Evolutionary conservation across 30 jellyfish, hydroid and myxozoan species (phyloP), one percentile per base, ranked within the genome.

Genomic region (Pseudorhiza aurosa): DNA sequence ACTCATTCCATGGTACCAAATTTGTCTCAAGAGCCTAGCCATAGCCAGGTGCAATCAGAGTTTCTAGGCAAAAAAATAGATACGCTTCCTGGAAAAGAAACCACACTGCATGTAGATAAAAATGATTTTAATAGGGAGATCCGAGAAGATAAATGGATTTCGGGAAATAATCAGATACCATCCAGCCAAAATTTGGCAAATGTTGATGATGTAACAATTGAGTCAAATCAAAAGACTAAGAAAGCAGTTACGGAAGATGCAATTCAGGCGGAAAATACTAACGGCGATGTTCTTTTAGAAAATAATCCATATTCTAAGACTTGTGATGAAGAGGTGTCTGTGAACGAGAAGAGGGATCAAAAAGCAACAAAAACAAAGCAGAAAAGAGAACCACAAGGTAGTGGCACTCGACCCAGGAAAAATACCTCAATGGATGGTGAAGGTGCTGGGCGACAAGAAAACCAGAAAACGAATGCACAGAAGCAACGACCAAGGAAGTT

Each of bases 211-310:
- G n/a, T n/a, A n/a, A n/a, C n/a, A n/a, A n/a, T n/a, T n/a, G n/a
- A n/a, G n/a, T n/a, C n/a, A n/a, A n/a, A n/a, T n/a, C n/a, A n/a
- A n/a, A n/a, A n/a, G n/a, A n/a, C n/a, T n/a, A n/a, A n/a, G n/a
- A n/a, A n/a, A 2, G 67, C 22, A 19, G 36, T 55, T n/a, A 27
- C 6, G 0, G 91, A 80, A 37, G 75, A 65, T 2, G 47, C 19
- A 0, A 35, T 80, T 15, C 69, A 51, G 14, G 32, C 91, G 18
- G 64, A 15, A 18, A 58, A 18, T 24, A 24, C 4, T 58, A 46
- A 65, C 7, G 84, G 37, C 31, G 84, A 64, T 2, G 91, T 64
- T 1, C 65, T 64, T 53, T 17, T 35, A 0, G 49, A 43, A 14
- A 65, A 49, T 42, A 64, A 44, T 21, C 39, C 62, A 18, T 32